Conservation (phyloP, 2,113 vertebrate species). For the Dromaius novaehollandiae region DNA sequence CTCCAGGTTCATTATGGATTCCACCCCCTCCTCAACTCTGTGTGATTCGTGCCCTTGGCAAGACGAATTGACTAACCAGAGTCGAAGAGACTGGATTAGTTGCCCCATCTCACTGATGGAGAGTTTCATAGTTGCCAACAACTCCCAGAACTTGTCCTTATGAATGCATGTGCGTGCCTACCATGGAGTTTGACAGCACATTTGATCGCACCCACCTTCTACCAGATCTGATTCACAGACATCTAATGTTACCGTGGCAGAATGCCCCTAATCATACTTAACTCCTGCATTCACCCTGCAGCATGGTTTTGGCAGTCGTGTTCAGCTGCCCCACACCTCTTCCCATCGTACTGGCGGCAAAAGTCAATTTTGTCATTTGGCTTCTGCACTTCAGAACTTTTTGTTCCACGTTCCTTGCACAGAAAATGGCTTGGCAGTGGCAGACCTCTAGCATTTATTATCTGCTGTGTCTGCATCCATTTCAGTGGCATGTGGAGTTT, state of each 20-base stretch:
- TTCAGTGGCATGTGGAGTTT: neutral
- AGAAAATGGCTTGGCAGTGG: neutral
- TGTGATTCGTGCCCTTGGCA: neutral
- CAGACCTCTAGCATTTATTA: neutral
- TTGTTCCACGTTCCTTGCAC: neutral
- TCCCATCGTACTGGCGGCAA: neutral
- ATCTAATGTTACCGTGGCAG: neutral
- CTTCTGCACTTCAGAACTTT: neutral
- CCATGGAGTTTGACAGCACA: neutral
- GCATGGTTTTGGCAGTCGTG: neutral
- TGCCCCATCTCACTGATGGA: neutral
- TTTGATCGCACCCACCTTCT: neutral
- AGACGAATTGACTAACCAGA: neutral
- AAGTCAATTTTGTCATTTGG: neutral
- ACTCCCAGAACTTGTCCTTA: neutral
- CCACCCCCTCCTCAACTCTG: neutral
- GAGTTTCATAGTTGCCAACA: neutral
- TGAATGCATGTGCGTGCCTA: fast-evolving
- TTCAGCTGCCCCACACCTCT: neutral
- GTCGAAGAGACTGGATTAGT: neutral
- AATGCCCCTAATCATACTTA: neutral
- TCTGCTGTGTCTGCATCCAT: neutral
- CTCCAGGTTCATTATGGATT: fast-evolving
- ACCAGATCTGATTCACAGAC: neutral
- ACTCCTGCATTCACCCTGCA: neutral